A percentile compares a stretch with the other conserved stretches of the same genome.
Evolutionary conservation across 2,888 invertebrate species (phyloP).

Genomic region (Dyspetes luteomarginatus): DNA sequence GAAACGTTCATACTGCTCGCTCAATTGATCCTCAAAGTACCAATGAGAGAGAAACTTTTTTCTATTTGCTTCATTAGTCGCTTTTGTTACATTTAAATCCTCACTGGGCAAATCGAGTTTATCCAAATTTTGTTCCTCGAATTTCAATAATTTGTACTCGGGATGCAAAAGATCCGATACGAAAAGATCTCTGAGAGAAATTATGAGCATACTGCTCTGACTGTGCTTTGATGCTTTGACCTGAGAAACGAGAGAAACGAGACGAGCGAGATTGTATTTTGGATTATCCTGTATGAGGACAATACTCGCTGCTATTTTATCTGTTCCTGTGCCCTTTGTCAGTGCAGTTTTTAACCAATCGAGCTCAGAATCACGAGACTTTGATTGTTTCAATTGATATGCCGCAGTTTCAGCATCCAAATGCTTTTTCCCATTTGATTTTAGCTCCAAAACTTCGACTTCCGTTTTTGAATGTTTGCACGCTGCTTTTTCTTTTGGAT

Average conservation of each 20-base stretch:
- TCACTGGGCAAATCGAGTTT: constrained; percentile 87
- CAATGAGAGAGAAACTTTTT: constrained; percentile 90
- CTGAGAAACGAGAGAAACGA: constrained; percentile 90
- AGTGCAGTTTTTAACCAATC: constrained; percentile 92
- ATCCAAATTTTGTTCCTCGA: constrained; percentile 87
- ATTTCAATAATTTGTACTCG: constrained; percentile 87
- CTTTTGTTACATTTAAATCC: constrained; percentile 64
- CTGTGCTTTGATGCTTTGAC: constrained; percentile 92
- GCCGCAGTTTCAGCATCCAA: constrained; percentile 87
- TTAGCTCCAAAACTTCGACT: constrained; percentile 86
- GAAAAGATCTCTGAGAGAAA: constrained; percentile 91
- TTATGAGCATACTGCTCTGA: constrained; percentile 88
- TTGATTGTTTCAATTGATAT: constrained; percentile 79
- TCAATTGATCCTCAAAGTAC: constrained; percentile 95
- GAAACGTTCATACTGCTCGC: constrained; percentile 90
- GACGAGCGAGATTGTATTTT: constrained; percentile 89
- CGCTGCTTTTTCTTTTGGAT: constrained; percentile 71
- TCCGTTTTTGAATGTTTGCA: constrained; percentile 81
- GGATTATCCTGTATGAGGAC: constrained; percentile 93
- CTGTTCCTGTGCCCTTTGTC: constrained; percentile 92
- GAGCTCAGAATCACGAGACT: constrained; percentile 87
- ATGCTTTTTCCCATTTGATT: constrained; percentile 88
- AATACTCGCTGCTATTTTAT: constrained; percentile 93
- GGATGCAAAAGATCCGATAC: constrained; percentile 89
- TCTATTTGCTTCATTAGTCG: constrained; percentile 83